Conservation (phyloP, 1,140 invertebrate genomes). For the Cecropterus lyciades region DNA sequence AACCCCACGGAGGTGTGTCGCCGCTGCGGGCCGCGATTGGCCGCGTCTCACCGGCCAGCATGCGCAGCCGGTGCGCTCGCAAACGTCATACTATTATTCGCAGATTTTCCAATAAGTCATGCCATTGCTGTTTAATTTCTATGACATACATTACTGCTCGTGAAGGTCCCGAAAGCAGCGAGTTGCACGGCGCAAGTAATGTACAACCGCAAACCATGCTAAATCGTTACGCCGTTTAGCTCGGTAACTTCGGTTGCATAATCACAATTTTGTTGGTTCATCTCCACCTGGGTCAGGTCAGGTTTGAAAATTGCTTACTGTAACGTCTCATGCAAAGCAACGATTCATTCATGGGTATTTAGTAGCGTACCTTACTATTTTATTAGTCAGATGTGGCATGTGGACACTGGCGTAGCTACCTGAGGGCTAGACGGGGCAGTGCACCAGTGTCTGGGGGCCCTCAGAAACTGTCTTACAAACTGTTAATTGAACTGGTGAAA, state of each 20-base stretch:
- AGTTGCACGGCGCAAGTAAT: not conserved
- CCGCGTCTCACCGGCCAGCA: conserved; percentile 43
- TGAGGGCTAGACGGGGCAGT: too few relatives aligned
- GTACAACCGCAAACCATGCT: not conserved
- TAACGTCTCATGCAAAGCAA: too few relatives aligned
- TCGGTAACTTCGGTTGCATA: not conserved
- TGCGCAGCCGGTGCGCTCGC: conserved; percentile 40
- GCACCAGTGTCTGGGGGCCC: too few relatives aligned
- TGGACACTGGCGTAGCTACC: too few relatives aligned
- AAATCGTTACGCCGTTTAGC: not conserved
- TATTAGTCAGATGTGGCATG: too few relatives aligned
- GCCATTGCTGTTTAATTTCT: conserved; percentile 3
- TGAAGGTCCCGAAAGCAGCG: not conserved
- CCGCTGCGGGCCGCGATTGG: conserved; percentile 56
- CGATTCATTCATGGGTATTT: too few relatives aligned
- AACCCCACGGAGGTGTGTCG: conserved; percentile 77
- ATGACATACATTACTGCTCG: conserved; percentile 6
- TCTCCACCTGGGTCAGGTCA: not conserved
- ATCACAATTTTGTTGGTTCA: not conserved
- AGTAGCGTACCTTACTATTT: too few relatives aligned
- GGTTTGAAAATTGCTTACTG: not conserved
- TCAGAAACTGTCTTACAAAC: too few relatives aligned
- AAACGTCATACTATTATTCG: conserved; percentile 38
- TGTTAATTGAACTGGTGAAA: too few relatives aligned
- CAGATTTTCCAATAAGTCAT: conserved; percentile 20